phyloP scores from a whole-genome alignment of 2,113 vertebrate species.

The Laticauda laticaudata region DNA sequence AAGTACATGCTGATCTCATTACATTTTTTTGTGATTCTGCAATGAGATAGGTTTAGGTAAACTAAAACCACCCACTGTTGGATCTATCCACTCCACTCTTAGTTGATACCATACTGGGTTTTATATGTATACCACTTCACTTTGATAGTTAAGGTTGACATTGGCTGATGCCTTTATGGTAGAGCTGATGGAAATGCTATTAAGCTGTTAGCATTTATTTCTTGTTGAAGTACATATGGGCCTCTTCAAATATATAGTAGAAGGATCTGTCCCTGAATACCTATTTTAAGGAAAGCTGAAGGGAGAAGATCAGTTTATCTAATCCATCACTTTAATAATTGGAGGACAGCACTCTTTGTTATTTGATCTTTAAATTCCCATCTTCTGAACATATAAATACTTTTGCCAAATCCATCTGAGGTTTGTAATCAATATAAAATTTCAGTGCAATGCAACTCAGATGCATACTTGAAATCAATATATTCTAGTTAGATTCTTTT shows the following conservation, averaged over 20 bases:
- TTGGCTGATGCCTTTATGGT: neutral
- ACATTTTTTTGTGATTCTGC: neutral
- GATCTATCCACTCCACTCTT: neutral
- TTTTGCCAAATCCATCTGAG: neutral
- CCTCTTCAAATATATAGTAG: neutral
- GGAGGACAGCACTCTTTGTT: neutral
- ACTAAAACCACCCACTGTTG: neutral
- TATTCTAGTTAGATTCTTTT: neutral
- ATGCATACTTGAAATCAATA: neutral
- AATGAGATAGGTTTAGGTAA: neutral
- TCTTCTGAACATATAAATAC: neutral
- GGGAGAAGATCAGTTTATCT: neutral
- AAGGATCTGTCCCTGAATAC: neutral
- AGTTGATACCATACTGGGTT: neutral
- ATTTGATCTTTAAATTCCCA: neutral
- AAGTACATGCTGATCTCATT: neutral
- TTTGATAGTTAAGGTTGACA: neutral
- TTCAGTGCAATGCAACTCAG: neutral
- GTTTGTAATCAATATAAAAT: neutral
- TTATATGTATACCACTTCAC: too few relatives aligned
- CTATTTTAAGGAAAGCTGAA: neutral
- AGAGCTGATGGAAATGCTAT: neutral
- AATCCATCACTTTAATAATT: neutral
- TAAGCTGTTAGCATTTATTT: neutral
- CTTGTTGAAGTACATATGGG: neutral